Base-by-base conservation (phyloP, 2,113 vertebrate species). In the Pagrus major region DNA sequence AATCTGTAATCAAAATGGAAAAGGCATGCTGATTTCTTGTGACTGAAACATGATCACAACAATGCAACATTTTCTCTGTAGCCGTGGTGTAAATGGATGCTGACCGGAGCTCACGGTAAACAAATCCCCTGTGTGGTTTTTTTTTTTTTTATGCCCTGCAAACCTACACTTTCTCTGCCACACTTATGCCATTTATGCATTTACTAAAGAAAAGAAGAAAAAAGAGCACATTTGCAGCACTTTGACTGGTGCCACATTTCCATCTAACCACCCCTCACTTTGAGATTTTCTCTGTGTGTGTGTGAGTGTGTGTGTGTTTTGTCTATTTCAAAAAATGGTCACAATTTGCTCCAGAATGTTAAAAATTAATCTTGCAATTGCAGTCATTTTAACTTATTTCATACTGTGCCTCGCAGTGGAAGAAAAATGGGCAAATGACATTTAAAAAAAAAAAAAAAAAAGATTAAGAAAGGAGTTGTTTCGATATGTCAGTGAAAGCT, bases 391-490 rank as follows among this genome's bases (percentile, higher is more conserved):
- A 31, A 31, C 10, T 67, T 54, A 27, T 77, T 80, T 51, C 6
- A 18, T 31, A 2, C 25, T 42, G 21, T 41, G 16, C 18, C 47
- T 37, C 27, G 12, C 47, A 44, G n/a, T 51, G 23, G 23, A 9
- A 12, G 39, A 29, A 55, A 27, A 44, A 25, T 3, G 15, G 3
- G 7, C 39, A 63, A 74, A 41, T 65, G 47, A 83, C 76, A 80
- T 89, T 88, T 89, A 37, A 60, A 23, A 59, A 29, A 51, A 42
- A 49, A 14, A 52, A 58, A n/a, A n/a, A n/a, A n/a, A n/a, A 81
- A 72, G 33, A 65, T 20, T 1, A n/a, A 63, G 18, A 64, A 49
- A 52, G 31, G 33, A 64, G 54, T 74, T 61, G 63, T 83, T 74
- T 66, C 3, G 21, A 86, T 27, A 11, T 73, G 51, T 59, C 52